Evolutionary conservation across 1,140 invertebrate genomes (phyloP).

Genomic region (Drosophila erecta): DNA sequence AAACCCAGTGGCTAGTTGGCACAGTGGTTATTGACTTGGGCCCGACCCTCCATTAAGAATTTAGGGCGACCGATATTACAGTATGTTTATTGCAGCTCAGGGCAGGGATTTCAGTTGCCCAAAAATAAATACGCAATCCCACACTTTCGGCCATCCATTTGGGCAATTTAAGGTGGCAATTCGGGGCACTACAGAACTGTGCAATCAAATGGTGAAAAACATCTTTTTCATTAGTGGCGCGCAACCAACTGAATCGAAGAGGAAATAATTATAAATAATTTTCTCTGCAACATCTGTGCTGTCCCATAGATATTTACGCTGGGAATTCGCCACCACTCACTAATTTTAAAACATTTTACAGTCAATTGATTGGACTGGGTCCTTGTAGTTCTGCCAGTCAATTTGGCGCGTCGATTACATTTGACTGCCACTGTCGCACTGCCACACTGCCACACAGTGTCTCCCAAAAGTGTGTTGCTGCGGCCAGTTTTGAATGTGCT

Average conservation of each 20-base stretch:
- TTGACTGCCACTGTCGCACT: conserved; percentile 19
- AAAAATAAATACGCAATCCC: neutral
- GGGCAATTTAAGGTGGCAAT: neutral
- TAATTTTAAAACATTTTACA: conserved; percentile 60
- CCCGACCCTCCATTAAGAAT: conserved; percentile 35
- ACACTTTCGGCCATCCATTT: neutral
- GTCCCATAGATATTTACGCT: neutral
- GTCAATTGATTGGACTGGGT: conserved; percentile 62
- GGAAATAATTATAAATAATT: conserved; percentile 2
- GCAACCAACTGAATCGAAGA: conserved; percentile 2
- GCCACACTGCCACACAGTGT: neutral
- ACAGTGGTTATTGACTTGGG: conserved; percentile 25
- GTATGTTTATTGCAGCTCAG: conserved; percentile 3
- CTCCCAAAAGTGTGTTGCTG: conserved; percentile 2
- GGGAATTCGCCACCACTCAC: neutral
- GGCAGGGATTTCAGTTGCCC: neutral
- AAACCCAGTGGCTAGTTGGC: conserved; percentile 1
- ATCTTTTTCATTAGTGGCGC: neutral
- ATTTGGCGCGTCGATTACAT: conserved; percentile 30
- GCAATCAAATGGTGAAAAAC: neutral
- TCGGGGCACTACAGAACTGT: neutral
- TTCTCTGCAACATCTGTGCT: neutral
- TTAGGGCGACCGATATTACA: neutral
- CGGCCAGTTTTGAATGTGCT: conserved; percentile 29
- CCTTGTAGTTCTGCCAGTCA: conserved; percentile 22